phyloP scores from a whole-genome alignment of 2,888 invertebrate species.

The Cremastobaeus sp. region DNA sequence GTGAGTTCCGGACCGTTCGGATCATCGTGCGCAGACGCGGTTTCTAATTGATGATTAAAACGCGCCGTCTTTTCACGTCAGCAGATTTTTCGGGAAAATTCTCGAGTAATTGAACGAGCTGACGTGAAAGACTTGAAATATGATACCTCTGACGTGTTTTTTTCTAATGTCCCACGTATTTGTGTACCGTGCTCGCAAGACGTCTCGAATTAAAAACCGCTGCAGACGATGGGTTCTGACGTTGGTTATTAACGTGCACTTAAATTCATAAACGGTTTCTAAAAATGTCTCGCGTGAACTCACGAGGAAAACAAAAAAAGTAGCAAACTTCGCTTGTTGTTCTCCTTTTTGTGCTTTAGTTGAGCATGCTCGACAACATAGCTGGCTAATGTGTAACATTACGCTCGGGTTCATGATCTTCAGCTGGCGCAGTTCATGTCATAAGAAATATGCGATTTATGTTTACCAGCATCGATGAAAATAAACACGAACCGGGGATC shows the following conservation, averaged over 20 bases:
- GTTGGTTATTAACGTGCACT: constrained; percentile 1
- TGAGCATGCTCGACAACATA: no score
- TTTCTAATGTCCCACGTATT: constrained; percentile 14
- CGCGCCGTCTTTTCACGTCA: constrained; percentile 28
- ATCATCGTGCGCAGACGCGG: neutral
- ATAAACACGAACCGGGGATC: no score
- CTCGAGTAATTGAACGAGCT: constrained; percentile 7
- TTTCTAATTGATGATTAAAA: constrained; percentile 22
- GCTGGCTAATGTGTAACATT: no score
- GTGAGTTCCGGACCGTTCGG: neutral
- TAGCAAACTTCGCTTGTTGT: no score
- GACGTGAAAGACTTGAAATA: constrained; percentile 43
- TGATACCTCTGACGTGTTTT: constrained; percentile 31
- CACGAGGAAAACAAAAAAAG: no score
- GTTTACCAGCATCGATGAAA: no score
- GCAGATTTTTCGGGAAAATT: constrained; percentile 18
- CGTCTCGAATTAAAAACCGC: constrained; percentile 20
- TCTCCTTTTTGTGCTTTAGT: no score
- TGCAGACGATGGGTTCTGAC: neutral
- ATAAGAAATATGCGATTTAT: no score
- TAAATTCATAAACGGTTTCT: no score
- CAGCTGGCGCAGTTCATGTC: no score
- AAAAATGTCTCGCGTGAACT: no score
- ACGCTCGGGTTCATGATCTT: no score
- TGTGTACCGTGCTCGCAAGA: neutral